Evolutionary conservation across 1,140 invertebrate genomes (phyloP).

Genomic region (Drosophila arawakana): DNA sequence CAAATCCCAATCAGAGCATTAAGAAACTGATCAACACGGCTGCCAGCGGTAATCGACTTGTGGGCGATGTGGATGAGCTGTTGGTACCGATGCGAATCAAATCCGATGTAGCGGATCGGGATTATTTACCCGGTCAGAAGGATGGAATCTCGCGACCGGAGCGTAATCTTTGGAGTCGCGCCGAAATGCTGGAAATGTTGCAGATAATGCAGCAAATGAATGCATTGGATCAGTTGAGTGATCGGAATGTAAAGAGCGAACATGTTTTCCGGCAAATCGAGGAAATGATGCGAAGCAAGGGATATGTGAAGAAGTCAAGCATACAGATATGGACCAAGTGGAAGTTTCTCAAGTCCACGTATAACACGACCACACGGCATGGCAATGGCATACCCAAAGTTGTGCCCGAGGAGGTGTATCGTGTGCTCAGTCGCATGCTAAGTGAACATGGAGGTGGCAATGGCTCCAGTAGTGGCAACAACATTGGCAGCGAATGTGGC

Average conservation of each 20-base stretch:
- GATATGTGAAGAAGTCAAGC: constrained; percentile 74
- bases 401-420: constrained; percentile 74
- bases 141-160: constrained; percentile 54
- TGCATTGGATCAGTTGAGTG: constrained; percentile 70
- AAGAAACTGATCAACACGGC: constrained; percentile 70
- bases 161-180: constrained; percentile 79
- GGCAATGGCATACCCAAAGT: constrained; percentile 72
- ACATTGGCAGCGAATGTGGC: constrained; percentile 54
- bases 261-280: constrained; percentile 73
- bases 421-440: constrained; percentile 69
- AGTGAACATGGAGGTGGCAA: constrained; percentile 31
- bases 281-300: constrained; percentile 69
- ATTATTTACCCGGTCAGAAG: constrained; percentile 12
- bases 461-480: constrained; percentile 12
- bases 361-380: constrained; percentile 73
- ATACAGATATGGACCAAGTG: constrained; percentile 83
- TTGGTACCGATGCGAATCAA: constrained; percentile 67
- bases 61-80: constrained; percentile 75
- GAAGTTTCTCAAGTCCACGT: constrained; percentile 83
- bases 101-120: not conserved
- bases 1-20: constrained; percentile 45
- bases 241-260: constrained; percentile 76
- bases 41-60: constrained; percentile 64
- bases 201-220: constrained; percentile 75
- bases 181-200: constrained; percentile 77